Percentiles rank a stretch among this genome's conserved stretches.
These are phyloP conservation scores for Papilio polytes DNA, from an alignment of 1,140 invertebrate genomes.

Conservation along the genomic window DNA sequence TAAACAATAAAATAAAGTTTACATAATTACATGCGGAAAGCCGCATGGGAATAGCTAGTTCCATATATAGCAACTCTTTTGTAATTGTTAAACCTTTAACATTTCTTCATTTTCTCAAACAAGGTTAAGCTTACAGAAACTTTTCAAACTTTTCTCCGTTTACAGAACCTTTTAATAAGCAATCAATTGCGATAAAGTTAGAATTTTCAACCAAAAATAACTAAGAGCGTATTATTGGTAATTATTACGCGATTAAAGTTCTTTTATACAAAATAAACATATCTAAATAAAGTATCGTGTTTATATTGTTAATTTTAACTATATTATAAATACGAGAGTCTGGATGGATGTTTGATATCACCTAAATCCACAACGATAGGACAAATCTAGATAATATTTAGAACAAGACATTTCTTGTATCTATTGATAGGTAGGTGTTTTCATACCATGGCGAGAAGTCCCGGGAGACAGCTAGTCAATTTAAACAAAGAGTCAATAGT, in stretches of 20 bases:
- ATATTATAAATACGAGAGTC: too few species aligned
- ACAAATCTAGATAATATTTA: too few species aligned
- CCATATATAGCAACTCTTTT: background rate
- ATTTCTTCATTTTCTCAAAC: background rate
- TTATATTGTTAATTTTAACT: background rate
- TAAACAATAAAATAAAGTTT: too few species aligned
- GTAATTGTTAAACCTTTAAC: background rate
- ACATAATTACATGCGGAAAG: too few species aligned
- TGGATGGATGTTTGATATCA: too few species aligned
- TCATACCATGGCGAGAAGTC: too few species aligned
- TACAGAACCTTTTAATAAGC: background rate
- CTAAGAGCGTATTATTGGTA: background rate
- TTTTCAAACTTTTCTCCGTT: slow-evolving; percentile 6
- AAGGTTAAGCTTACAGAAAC: background rate
- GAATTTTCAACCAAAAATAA: background rate
- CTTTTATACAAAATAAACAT: background rate
- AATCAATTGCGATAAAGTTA: background rate
- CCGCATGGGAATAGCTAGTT: too few species aligned
- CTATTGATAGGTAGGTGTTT: too few species aligned
- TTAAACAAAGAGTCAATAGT: too few species aligned
- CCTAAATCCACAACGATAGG: too few species aligned
- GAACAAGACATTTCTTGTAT: too few species aligned
- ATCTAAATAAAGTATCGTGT: background rate
- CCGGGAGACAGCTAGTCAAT: too few species aligned
- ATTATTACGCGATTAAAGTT: background rate